These are phyloP conservation scores for Trichechus manatus DNA, from an alignment of 2,113 vertebrate species.

Conservation along the genomic window DNA sequence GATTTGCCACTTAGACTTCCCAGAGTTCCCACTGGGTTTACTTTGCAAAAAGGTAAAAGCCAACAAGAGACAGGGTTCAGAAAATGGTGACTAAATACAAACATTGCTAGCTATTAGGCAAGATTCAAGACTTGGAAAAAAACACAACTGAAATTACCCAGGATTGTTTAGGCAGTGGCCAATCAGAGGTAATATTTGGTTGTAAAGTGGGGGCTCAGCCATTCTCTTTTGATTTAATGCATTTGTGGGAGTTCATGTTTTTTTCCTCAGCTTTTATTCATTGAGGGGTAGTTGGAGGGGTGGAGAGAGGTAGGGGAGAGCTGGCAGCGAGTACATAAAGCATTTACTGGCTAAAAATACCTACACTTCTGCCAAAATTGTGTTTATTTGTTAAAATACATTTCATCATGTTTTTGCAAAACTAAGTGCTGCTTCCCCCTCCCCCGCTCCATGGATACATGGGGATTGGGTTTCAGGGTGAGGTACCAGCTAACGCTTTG, in stretches of 20 bases:
- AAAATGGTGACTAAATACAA: not conserved
- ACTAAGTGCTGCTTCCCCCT: not conserved
- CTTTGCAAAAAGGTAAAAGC: constrained; percentile 10
- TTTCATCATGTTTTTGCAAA: constrained; percentile 48
- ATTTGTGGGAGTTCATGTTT: not conserved
- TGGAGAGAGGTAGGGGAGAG: not conserved
- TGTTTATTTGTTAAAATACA: constrained; percentile 67
- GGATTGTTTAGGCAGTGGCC: not conserved
- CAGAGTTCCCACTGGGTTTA: not conserved
- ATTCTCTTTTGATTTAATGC: not conserved
- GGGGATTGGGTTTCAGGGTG: constrained; percentile 52
- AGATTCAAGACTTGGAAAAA: not conserved
- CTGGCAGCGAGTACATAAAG: not conserved
- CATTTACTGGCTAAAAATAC: not conserved
- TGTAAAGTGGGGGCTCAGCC: not conserved
- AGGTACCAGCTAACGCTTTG: constrained; percentile 10
- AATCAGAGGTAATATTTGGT: not conserved
- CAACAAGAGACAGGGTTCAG: not conserved
- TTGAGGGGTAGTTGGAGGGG: not conserved
- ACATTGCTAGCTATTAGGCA: not conserved
- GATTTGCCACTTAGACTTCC: not conserved
- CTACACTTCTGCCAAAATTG: not conserved
- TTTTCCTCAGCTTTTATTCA: not conserved
- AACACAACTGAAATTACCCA: not conserved
- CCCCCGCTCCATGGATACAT: not conserved